Evolutionary conservation across 2,888 invertebrate species (phyloP), one percentile per base, ranked within the genome.

Genomic region (Anticlea derivata): DNA sequence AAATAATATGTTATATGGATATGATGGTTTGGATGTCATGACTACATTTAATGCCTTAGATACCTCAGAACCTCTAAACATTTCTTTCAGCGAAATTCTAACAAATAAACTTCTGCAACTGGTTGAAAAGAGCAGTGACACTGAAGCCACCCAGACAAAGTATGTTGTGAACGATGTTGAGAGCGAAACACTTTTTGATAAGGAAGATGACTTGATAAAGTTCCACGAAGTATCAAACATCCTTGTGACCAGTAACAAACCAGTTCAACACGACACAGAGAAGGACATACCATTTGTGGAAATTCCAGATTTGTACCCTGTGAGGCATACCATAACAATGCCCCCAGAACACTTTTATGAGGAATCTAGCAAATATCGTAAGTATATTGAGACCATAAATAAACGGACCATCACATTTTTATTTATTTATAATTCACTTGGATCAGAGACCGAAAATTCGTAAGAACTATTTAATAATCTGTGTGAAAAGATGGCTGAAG

Each of bases 221-320:
- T 93, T 97, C 56, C 86, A 93, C 63, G 86, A 95, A 27, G 82
- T 85, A 20, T 93, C 93, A 5, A 94, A 96, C 59, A 92, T 93
- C 11, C 82, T 96, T 52, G 78, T 97, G 24, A 92, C 94, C 7
- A 92, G 95, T 11, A 85, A 86, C 31, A 90, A 90, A 43, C 93
- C 94, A 2, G 77, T 97, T 12, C 83, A 88, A 41, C 91, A 94
- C 71, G 83, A 85, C 7, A 68, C 75, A 58, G 80, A 88, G 5
- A 89, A 91, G 44, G 85, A 91, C 52, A 91, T 92, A 6, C 79
- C 90, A 11, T 83, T 87, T 52, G 73, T 91, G 24, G 76, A 91
- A 41, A 78, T 97, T 30, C 96, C 96, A 5, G 91, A 94, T 73
- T 83, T 98, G 55, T 91, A 92, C 77, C 98, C 98, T 1, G 81